Percentiles rank a stretch among this genome's conserved stretches.
phyloP scores from a whole-genome alignment of 2,797 vertebrate species.

The Heterohyrax brucei region DNA sequence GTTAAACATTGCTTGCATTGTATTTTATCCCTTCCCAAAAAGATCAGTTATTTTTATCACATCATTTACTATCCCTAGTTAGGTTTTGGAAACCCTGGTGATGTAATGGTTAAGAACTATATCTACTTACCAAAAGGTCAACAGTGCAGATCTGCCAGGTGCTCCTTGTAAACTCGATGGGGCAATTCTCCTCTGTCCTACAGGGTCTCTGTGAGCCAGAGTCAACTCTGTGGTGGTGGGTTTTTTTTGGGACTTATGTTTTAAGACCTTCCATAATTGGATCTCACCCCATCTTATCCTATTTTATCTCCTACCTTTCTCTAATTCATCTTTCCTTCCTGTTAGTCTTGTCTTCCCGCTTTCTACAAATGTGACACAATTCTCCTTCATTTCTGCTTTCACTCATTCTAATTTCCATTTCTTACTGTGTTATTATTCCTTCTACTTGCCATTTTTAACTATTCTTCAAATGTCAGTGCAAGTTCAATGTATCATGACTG shows the following conservation, averaged over 20 bases:
- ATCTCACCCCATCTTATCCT: background rate
- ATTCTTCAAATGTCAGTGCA: slow-evolving; percentile 41
- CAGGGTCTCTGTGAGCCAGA: no score
- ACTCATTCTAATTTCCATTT: background rate
- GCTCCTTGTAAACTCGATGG: no score
- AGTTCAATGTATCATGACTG: background rate
- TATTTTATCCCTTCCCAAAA: background rate
- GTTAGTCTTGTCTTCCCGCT: slow-evolving; percentile 28
- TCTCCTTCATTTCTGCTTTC: background rate
- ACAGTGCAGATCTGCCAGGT: no score
- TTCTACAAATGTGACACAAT: background rate
- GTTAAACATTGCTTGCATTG: slow-evolving; percentile 30
- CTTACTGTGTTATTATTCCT: slow-evolving; percentile 15
- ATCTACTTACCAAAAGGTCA: no score
- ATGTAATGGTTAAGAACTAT: no score
- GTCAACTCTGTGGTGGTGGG: no score
- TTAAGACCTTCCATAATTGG: slow-evolving; percentile 17
- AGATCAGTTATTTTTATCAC: slow-evolving; percentile 40
- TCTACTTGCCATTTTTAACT: slow-evolving; percentile 26
- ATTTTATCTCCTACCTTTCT: slow-evolving; percentile 35
- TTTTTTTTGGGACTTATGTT: background rate
- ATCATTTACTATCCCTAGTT: background rate
- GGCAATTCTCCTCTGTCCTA: no score
- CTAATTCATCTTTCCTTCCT: background rate
- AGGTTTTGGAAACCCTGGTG: background rate